Percentiles rank a stretch among this genome's conserved stretches.
Evolutionary conservation across 2,113 vertebrate species (phyloP).

Genomic region (Tachuris rubrigastra): DNA sequence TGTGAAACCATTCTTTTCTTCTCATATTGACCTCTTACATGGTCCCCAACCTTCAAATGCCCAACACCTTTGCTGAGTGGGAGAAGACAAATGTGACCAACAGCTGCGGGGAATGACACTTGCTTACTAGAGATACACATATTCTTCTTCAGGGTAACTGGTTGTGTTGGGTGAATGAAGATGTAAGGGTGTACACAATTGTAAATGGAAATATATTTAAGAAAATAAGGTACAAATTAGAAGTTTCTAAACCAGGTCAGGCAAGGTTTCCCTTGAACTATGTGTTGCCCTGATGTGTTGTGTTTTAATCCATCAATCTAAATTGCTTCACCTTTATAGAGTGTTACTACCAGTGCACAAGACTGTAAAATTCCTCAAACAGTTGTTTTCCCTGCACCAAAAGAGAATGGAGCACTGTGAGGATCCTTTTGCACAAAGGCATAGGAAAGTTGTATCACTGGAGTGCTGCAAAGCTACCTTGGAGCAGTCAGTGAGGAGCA

Average conservation of each 20-base stretch:
- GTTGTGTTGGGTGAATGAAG: not conserved
- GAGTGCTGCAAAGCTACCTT: not conserved
- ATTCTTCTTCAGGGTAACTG: not conserved
- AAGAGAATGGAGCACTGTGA: not conserved
- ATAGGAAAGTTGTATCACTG: accelerated
- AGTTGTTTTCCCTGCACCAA: not conserved
- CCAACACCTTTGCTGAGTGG: not conserved
- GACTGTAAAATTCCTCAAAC: not conserved
- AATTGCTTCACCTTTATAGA: not conserved
- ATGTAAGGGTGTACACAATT: not conserved
- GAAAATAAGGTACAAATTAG: not conserved
- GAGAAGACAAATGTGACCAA: not conserved
- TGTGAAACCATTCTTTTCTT: not conserved
- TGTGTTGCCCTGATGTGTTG: not conserved
- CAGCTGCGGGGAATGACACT: not conserved
- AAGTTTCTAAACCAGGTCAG: not conserved
- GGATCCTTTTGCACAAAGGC: not conserved
- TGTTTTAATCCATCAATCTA: not conserved
- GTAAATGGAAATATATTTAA: not conserved
- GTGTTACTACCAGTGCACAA: not conserved
- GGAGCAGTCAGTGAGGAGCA: not conserved
- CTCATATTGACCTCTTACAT: not conserved
- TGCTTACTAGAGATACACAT: not conserved
- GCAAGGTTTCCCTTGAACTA: not conserved
- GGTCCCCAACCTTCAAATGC: not conserved